Percentiles rank a stretch among this genome's conserved stretches.
phyloP scores from a whole-genome alignment of 2,113 vertebrate species.

The Gobius niger region DNA sequence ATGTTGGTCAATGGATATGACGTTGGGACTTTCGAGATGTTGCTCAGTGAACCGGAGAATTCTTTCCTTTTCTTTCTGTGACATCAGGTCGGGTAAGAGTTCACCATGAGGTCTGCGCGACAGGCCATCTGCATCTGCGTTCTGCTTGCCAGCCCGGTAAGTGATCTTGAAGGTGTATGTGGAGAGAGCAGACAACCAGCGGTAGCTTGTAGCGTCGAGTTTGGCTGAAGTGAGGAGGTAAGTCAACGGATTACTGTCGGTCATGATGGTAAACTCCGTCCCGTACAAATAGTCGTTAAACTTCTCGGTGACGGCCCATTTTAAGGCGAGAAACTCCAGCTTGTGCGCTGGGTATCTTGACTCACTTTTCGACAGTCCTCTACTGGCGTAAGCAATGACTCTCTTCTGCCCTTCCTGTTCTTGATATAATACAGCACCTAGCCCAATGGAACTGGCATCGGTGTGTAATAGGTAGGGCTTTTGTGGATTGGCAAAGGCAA shows the following conservation, averaged over 20 bases:
- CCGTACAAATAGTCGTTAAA: not conserved
- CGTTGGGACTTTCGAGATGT: not conserved
- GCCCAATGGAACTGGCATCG: no score
- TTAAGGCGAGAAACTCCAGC: not conserved
- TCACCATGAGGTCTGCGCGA: not conserved
- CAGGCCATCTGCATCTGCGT: not conserved
- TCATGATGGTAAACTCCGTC: not conserved
- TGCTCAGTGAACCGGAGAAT: not conserved
- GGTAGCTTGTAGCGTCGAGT: not conserved
- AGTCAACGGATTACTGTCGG: not conserved
- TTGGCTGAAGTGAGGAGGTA: not conserved
- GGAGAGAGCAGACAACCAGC: not conserved
- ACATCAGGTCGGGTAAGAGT: not conserved
- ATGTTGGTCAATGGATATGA: not conserved
- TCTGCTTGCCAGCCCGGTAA: not conserved
- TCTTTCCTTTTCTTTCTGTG: not conserved
- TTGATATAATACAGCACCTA: no score
- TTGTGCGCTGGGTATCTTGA: not conserved
- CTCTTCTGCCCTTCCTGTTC: not conserved
- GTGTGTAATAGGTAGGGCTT: no score
- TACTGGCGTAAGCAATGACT: not conserved
- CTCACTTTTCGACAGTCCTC: not conserved
- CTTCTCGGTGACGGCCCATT: not conserved
- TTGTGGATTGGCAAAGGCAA: no score
- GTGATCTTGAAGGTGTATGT: not conserved